Evolutionary conservation across 2,888 invertebrate species (phyloP), one percentile per base, ranked within the genome.

Genomic region (Candidula unifasciata): DNA sequence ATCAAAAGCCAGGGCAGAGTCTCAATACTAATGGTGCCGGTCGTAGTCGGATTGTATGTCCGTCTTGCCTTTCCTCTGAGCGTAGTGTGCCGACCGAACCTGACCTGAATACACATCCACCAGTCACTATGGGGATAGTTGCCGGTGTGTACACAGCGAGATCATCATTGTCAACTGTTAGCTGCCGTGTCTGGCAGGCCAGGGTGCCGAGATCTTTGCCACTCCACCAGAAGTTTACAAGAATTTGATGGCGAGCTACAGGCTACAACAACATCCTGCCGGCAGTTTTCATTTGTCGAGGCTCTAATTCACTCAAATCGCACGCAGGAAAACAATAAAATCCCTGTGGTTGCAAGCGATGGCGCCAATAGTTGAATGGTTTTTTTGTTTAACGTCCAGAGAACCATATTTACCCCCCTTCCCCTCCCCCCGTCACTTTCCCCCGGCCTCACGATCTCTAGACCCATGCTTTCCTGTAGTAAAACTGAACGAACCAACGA

Each of bases 271-370:
- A 74, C 82, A 82, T 44, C 13, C 52, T 27, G 60, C 30, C 64
- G 37, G 44, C 44, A 66, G 74, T 76, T 74, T 76, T 73, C 44
- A 82, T 82, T 76, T 76, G 74, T 76, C 44, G 27, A 24, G 64
- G 18, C 44, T 33, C 33, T 64, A 64, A 37, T 82, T 64, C 60
- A 37, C 66, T 82, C 44, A 27, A 2, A 64, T 27, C 27, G 57
- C 74, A 44, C 74, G 64, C 60, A 66, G n/a, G n/a, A n/a, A 16
- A 30, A 35, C 24, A 82, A n/a, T n/a, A 71, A 10, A 52, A 64
- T 66, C 64, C 76, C 82, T 24, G 64, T 35, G n/a, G n/a, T n/a
- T n/a, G n/a, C n/a, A n/a, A n/a, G n/a, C n/a, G n/a, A n/a, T n/a
- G n/a, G n/a, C n/a, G n/a, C n/a, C n/a, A n/a, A n/a, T n/a, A n/a